Conservation (phyloP, 1,140 invertebrate genomes). For the Leptopilina boulardi region DNA sequence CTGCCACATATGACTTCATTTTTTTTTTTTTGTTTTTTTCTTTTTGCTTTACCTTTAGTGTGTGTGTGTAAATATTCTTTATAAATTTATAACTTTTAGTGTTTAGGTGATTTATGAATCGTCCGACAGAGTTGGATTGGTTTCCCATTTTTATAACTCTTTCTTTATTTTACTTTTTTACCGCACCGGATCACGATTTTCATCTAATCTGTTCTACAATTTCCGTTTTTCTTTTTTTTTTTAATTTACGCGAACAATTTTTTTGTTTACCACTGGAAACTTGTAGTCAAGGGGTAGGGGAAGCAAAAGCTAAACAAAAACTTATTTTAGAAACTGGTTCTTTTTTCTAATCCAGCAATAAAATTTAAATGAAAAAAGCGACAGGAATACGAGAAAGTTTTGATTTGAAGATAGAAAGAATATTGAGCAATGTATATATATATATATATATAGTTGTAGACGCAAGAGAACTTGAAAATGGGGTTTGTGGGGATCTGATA, state of each 20-base stretch:
- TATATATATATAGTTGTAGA: background rate
- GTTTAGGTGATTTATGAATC: slow-evolving; percentile 64
- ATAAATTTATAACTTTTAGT: slow-evolving; percentile 72
- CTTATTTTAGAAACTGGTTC: background rate
- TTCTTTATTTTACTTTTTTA: slow-evolving; percentile 27
- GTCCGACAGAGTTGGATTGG: slow-evolving; percentile 43
- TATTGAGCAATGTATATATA: no score
- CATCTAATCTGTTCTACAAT: slow-evolving; percentile 19
- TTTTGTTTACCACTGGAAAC: slow-evolving; percentile 62
- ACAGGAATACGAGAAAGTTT: background rate
- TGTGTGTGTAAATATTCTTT: slow-evolving; percentile 73
- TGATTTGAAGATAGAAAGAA: background rate
- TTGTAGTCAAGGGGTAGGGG: slow-evolving; percentile 69
- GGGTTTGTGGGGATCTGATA: background rate
- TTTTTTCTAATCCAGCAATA: background rate
- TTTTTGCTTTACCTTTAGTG: slow-evolving; percentile 66
- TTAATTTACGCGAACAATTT: slow-evolving; percentile 35
- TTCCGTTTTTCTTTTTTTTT: no score
- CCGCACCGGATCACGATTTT: background rate
- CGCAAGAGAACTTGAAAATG: background rate
- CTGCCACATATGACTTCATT: slow-evolving; percentile 68
- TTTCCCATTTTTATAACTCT: slow-evolving; percentile 32
- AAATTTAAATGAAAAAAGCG: background rate
- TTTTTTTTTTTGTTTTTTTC: slow-evolving; percentile 55
- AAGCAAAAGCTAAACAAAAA: background rate